Conservation (phyloP, 2,113 vertebrate species). For the Sinocyclocheilus rhinocerous region DNA sequence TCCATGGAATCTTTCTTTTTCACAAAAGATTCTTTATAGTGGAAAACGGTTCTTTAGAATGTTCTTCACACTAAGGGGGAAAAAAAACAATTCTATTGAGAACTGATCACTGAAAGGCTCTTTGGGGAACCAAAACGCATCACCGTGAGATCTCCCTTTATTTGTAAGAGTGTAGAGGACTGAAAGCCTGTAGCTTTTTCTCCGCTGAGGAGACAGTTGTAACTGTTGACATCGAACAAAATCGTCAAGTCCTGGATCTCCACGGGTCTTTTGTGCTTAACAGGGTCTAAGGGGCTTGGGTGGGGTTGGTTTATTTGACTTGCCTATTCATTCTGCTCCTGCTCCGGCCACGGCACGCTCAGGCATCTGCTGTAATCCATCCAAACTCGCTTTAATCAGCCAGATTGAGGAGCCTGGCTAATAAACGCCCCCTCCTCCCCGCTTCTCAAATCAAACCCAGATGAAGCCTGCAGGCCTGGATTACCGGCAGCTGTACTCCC, state of each 20-base stretch:
- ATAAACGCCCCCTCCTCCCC: conserved; percentile 61
- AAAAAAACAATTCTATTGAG: background rate
- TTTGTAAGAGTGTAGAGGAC: conserved; percentile 40
- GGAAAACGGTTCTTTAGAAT: background rate
- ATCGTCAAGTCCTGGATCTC: background rate
- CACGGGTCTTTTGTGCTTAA: background rate
- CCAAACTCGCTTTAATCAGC: conserved; percentile 76
- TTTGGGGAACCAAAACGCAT: background rate
- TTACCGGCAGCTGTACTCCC: conserved; percentile 70
- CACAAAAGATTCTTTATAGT: too few relatives aligned
- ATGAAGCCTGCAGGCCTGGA: conserved; percentile 72
- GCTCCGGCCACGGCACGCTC: conserved; percentile 41
- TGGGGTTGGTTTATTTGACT: conserved; percentile 15
- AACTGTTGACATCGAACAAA: background rate
- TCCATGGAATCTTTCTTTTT: too few relatives aligned
- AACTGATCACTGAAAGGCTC: background rate
- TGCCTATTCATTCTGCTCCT: conserved; percentile 6
- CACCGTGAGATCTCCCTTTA: background rate
- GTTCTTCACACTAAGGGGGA: too few relatives aligned
- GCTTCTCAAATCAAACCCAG: conserved; percentile 73
- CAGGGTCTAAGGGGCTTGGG: background rate
- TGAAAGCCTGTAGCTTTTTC: background rate
- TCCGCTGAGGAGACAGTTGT: background rate
- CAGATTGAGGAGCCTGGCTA: conserved; percentile 60
- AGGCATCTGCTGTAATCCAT: conserved; percentile 71